Percentiles rank a stretch among this genome's conserved stretches.
These are phyloP conservation scores for Phrynocephalus versicolor DNA, from an alignment of 2,113 vertebrate species.

Conservation along the genomic window DNA sequence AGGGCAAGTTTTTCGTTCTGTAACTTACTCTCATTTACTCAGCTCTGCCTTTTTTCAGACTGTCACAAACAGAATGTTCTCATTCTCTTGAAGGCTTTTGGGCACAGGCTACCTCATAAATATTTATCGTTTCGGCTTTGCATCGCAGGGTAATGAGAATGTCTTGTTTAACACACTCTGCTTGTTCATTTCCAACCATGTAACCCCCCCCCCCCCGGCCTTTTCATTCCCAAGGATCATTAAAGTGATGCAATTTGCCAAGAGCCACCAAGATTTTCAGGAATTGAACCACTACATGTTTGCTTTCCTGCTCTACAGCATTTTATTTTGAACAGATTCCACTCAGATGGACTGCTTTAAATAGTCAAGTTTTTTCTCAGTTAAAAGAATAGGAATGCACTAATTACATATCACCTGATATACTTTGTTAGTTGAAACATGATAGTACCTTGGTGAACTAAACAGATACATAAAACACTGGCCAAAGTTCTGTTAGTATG, in stretches of 20 bases:
- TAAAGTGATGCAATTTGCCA: conserved; percentile 1
- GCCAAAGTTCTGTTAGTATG: no score
- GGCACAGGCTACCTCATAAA: conserved; percentile 9
- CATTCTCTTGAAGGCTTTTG: background rate
- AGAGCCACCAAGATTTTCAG: conserved; percentile 8
- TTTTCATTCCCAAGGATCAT: conserved; percentile 25
- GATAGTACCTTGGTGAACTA: background rate
- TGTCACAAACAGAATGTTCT: conserved; percentile 10
- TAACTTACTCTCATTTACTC: conserved; percentile 32
- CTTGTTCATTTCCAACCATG: conserved; percentile 21
- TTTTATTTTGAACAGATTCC: conserved; percentile 1
- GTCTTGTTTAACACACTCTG: conserved; percentile 15
- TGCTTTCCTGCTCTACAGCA: background rate
- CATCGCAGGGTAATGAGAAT: conserved; percentile 20
- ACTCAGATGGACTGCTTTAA: background rate
- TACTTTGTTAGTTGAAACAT: background rate
- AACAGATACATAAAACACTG: background rate
- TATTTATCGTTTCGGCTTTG: conserved; percentile 22
- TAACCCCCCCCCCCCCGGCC: background rate
- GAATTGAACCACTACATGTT: background rate
- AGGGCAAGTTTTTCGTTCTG: conserved; percentile 15
- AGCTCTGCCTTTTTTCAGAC: background rate
- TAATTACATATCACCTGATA: background rate
- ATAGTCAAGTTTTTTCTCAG: background rate
- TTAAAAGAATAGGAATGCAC: background rate